Evolutionary conservation across 2,888 invertebrate species (phyloP).

Genomic region (Clitarchus hookeri): DNA sequence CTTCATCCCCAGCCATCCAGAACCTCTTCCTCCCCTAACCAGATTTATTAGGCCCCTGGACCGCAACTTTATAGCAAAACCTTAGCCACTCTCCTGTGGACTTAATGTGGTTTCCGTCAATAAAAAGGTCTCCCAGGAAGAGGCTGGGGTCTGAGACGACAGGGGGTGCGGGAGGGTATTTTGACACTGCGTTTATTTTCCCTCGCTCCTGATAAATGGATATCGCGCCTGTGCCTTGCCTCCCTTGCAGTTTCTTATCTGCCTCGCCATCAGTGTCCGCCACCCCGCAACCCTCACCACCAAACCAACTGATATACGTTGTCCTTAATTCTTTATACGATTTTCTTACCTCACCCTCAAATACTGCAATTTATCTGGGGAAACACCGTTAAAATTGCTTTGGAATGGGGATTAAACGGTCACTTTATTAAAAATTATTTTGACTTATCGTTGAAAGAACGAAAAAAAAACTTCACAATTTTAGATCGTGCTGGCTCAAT

Average conservation of each 20-base stretch:
- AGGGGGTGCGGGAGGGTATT: neutral
- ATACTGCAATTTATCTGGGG: neutral
- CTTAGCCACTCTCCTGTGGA: slow-evolving; percentile 2
- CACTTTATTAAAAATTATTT: neutral
- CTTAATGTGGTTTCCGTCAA: slow-evolving; percentile 14
- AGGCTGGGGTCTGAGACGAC: neutral
- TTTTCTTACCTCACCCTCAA: neutral
- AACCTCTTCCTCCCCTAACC: neutral
- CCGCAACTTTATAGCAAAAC: slow-evolving; percentile 10
- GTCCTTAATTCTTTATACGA: neutral
- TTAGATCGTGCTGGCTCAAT: too few species aligned
- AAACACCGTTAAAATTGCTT: neutral
- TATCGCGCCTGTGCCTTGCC: neutral
- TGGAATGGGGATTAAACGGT: too few species aligned
- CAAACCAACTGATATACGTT: neutral
- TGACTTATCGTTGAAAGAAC: neutral
- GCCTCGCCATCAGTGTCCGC: neutral
- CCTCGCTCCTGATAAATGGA: neutral
- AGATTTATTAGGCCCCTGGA: slow-evolving; percentile 5
- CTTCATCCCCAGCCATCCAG: neutral
- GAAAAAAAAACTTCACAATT: too few species aligned
- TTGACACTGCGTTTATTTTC: slow-evolving; percentile 14
- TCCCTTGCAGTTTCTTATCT: slow-evolving; percentile 1
- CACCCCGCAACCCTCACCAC: neutral
- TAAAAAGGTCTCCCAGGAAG: neutral